Conservation (phyloP, 92 coral and sea anemone genomes). For the Epizoanthus stellaris region DNA sequence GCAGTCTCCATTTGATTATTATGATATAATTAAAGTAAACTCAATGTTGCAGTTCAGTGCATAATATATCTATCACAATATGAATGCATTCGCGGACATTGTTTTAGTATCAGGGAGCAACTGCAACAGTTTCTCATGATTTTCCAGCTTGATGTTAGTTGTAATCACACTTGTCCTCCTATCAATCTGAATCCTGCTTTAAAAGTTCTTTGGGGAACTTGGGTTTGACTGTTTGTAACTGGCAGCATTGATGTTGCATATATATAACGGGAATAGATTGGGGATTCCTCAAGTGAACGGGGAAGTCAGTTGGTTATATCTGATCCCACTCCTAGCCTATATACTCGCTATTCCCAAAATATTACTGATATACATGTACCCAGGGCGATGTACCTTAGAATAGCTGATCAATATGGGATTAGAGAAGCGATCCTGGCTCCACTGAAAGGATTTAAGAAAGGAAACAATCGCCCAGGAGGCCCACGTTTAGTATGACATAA, state of each 20-base stretch:
- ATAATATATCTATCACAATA: too few species aligned
- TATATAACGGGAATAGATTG: conserved; percentile 16
- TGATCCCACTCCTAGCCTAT: background rate
- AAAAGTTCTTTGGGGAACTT: too few species aligned
- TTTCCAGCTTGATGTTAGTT: too few species aligned
- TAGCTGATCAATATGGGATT: conserved; percentile 2
- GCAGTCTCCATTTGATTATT: too few species aligned
- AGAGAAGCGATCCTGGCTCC: conserved; percentile 21
- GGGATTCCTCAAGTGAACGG: background rate
- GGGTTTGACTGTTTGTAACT: too few species aligned
- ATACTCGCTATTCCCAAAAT: background rate
- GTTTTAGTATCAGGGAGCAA: background rate
- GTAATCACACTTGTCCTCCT: too few species aligned
- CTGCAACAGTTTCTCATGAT: background rate
- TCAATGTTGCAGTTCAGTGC: too few species aligned
- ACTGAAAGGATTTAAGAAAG: background rate
- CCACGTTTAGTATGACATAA: background rate
- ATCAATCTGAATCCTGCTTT: too few species aligned
- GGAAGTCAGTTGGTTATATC: conserved; percentile 15
- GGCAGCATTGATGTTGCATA: too few species aligned
- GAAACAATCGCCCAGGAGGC: conserved; percentile 25
- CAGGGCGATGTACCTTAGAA: background rate
- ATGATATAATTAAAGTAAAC: too few species aligned
- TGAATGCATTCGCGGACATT: background rate
- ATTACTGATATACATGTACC: too few species aligned